Conservation (phyloP, 2,888 invertebrate species). For the Drosophila bunnanda region DNA sequence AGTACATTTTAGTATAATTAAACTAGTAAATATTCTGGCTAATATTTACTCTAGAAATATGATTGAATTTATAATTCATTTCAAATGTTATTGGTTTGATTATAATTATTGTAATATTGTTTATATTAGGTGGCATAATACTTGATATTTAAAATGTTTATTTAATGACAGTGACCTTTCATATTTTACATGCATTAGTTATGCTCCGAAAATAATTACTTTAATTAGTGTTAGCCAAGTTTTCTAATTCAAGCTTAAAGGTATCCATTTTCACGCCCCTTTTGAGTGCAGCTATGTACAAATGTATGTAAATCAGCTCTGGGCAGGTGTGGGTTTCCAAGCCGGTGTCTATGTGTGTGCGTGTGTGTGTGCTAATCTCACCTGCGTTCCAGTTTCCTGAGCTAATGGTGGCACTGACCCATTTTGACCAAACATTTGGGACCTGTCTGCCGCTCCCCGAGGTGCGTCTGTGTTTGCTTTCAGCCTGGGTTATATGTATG, state of each 20-base stretch:
- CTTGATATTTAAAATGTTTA: neutral
- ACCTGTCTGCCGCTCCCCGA: constrained; percentile 33
- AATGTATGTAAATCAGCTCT: constrained; percentile 11
- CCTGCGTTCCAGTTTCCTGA: constrained; percentile 47
- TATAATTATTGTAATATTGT: neutral
- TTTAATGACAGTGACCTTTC: neutral
- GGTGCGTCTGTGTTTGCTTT: constrained; percentile 43
- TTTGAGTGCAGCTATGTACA: neutral
- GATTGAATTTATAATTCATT: neutral
- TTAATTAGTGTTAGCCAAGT: neutral
- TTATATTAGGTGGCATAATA: neutral
- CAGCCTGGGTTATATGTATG: constrained; percentile 1
- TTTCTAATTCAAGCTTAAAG: constrained; percentile 6
- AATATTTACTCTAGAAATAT: neutral
- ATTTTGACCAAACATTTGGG: constrained; percentile 62
- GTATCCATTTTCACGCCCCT: neutral
- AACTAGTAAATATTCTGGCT: neutral
- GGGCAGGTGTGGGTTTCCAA: constrained; percentile 19
- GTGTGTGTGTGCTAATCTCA: constrained; percentile 60
- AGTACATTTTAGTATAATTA: neutral
- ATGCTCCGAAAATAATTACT: neutral
- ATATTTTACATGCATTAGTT: neutral
- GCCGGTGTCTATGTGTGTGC: constrained; percentile 14
- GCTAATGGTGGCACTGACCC: constrained; percentile 69
- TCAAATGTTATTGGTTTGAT: neutral